Evolutionary conservation across 2,113 vertebrate genomes (phyloP), one percentile per base, ranked within the genome.

Genomic region (Hippolais icterina): DNA sequence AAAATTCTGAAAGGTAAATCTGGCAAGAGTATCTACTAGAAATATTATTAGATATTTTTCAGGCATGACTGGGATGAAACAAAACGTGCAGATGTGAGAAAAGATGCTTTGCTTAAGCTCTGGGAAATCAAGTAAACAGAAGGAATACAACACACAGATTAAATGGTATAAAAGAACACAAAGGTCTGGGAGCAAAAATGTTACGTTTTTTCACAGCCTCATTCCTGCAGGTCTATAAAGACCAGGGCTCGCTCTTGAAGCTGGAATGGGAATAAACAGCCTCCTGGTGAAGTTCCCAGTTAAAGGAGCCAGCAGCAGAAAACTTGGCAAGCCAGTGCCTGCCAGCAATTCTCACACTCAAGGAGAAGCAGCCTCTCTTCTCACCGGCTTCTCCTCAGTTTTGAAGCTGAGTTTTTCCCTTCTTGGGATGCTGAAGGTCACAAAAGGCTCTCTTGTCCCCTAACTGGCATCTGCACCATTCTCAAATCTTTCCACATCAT

Each of bases 181-280:
- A 28, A 82, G 59, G 52, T 52, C 49, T 0, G 0, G 49, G 37
- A 76, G 37, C 46, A 82, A 87, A 93, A 87, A 16, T 1, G 4
- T 75, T 15, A 79, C 0, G 0, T 44, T 91, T 91, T 91, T 75
- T 68, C 53, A 94, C 35, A 85, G 88, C 21, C 15, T 54, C 33
- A 41, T 78, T 42, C 65, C 83, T 46, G 39, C 59, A 93, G 60
- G 47, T 87, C 50, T 68, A 1, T 41, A 56, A 87, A 91, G 82
- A 25, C 37, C 74, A 84, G 22, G n/a, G 64, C 31, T 88, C 87
- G 87, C 4, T 9, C 54, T 72, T 0, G 2, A 83, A 90, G 88
- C 52, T 72, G 59, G 86, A 96, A 83, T 12, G 25, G 68, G 84
- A 94, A 90, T 80, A 92, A 93, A 83, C 53, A 92, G 25, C 50